These are phyloP conservation scores for Bursaphelenchus okinawaensis DNA, from an alignment of 2,888 invertebrate species.

Conservation along the genomic window DNA sequence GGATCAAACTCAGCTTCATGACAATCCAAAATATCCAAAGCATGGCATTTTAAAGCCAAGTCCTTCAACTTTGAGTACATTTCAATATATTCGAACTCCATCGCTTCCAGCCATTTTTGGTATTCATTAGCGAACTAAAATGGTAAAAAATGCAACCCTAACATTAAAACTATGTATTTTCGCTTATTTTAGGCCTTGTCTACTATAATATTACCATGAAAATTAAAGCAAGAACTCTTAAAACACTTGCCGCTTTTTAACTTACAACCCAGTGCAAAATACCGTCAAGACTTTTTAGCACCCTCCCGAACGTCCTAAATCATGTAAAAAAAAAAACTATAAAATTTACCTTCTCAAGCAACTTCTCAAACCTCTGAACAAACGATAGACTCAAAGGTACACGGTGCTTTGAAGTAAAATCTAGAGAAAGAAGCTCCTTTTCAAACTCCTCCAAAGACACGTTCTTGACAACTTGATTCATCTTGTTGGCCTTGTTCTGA, in stretches of 20 bases:
- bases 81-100: slow-evolving; percentile 8
- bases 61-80: slow-evolving; percentile 9
- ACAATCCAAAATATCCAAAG: neutral
- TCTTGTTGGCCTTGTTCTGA: neutral
- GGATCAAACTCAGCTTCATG: neutral
- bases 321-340: too few species aligned
- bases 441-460: slow-evolving; percentile 1
- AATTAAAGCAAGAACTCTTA: too few species aligned
- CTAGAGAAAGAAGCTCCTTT: neutral
- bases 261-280: too few species aligned
- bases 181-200: too few species aligned
- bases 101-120: slow-evolving; percentile 12
- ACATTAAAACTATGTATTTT: too few species aligned
- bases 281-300: too few species aligned
- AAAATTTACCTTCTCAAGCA: neutral
- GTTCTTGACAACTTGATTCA: neutral
- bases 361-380: neutral
- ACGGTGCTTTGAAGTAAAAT: neutral
- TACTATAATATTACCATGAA: too few species aligned
- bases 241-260: too few species aligned
- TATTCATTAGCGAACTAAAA: slow-evolving; percentile 18
- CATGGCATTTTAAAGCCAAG: slow-evolving; percentile 10
- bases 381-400: neutral
- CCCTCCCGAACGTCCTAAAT: too few species aligned
- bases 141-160: neutral